Conservation (phyloP, 2,797 vertebrate genomes). For the Zenarchopterus dispar region DNA sequence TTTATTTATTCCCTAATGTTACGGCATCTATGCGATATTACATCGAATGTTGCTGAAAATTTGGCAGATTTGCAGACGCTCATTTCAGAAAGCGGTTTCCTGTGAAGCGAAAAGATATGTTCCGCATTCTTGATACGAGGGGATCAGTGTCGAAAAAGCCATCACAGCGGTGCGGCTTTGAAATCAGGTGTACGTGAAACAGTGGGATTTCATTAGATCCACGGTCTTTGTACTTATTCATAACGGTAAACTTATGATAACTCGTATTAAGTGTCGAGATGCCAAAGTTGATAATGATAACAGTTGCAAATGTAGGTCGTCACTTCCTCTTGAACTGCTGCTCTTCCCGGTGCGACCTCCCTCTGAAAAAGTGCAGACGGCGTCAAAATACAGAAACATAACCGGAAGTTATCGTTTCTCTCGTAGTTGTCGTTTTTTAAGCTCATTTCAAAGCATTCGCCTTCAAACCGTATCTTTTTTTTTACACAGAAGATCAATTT, state of each 20-base stretch:
- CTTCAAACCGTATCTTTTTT: accelerated
- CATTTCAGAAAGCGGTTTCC: slow-evolving; percentile 58
- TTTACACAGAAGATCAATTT: accelerated
- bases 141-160: slow-evolving; percentile 44
- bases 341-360: slow-evolving; percentile 83
- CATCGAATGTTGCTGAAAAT: neutral
- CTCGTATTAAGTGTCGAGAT: slow-evolving; percentile 15
- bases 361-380: slow-evolving; percentile 15
- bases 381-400: slow-evolving; percentile 22
- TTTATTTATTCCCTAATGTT: neutral
- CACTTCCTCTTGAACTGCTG: slow-evolving; percentile 85
- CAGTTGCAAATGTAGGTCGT: slow-evolving; percentile 78
- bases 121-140: slow-evolving; percentile 80
- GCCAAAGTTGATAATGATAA: slow-evolving; percentile 69
- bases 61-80: neutral
- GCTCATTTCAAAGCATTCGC: neutral
- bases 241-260: neutral
- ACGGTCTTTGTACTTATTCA: neutral
- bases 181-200: neutral
- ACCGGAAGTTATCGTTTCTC: slow-evolving; percentile 46
- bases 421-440: accelerated
- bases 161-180: slow-evolving; percentile 30
- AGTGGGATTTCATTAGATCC: accelerated
- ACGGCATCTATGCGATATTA: neutral
- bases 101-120: slow-evolving; percentile 66